phyloP scores from a whole-genome alignment of 2,113 vertebrate genomes.

The Microcebus jonahi region DNA sequence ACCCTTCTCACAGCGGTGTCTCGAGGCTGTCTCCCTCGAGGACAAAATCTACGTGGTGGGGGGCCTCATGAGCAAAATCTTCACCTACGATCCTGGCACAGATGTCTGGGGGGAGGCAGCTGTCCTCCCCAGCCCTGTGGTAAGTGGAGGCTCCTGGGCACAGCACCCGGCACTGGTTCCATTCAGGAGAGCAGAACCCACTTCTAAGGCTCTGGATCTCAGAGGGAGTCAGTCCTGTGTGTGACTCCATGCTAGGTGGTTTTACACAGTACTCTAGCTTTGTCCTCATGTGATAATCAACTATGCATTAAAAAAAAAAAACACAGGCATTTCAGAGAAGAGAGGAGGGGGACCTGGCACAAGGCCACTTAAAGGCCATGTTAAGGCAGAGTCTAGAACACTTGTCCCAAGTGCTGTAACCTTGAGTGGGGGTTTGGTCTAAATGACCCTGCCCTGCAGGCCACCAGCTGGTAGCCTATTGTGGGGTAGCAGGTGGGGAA shows the following conservation, averaged over 20 bases:
- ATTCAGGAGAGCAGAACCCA: background rate
- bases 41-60: constrained; percentile 87
- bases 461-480: background rate
- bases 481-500: background rate
- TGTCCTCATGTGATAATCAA: background rate
- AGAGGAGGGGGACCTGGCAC: background rate
- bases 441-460: background rate
- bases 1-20: constrained; percentile 87
- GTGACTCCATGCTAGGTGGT: background rate
- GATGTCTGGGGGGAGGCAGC: constrained; percentile 85
- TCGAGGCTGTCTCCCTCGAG: constrained; percentile 85
- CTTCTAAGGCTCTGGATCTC: background rate
- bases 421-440: background rate
- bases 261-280: background rate
- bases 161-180: background rate
- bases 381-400: background rate
- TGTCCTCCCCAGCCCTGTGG: constrained; percentile 86
- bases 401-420: background rate
- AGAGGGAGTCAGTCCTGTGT: background rate
- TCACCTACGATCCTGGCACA: constrained; percentile 82
- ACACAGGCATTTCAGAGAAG: background rate
- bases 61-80: constrained; percentile 87
- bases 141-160: constrained; percentile 70
- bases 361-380: background rate
- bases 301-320: background rate